phyloP scores from a whole-genome alignment of 2,797 vertebrate species.

The Salarias fasciatus region DNA sequence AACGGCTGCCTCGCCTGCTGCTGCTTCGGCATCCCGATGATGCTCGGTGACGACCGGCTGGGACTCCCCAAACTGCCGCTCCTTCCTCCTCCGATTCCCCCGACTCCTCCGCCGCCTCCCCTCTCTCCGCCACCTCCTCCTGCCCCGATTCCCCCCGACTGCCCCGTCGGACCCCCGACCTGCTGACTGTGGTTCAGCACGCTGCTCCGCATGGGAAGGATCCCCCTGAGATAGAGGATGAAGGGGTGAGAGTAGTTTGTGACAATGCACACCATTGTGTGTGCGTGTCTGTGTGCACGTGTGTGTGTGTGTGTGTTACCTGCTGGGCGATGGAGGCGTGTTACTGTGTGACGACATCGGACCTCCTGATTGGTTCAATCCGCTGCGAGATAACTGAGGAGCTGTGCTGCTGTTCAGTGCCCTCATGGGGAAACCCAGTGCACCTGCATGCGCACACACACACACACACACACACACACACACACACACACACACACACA shows the following conservation, averaged over 20 bases:
- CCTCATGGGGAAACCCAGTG: conserved; percentile 96
- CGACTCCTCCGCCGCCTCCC: conserved; percentile 84
- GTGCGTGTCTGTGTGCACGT: conserved; percentile 12
- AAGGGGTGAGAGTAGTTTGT: no score
- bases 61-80: conserved; percentile 97
- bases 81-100: conserved; percentile 52
- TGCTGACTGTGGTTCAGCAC: conserved; percentile 98
- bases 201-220: conserved; percentile 96
- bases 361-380: conserved; percentile 91
- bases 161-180: conserved; percentile 84
- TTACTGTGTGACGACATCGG: conserved; percentile 93
- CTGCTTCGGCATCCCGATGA: conserved; percentile 99
- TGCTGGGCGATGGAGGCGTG: conserved; percentile 98
- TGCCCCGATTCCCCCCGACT: conserved; percentile 86
- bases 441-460: conserved; percentile 77
- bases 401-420: conserved; percentile 96
- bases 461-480: neutral
- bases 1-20: conserved; percentile 96
- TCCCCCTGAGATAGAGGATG: conserved; percentile 81
- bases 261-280: no score
- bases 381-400: conserved; percentile 91
- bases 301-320: conserved; percentile 78
- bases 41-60: conserved; percentile 96
- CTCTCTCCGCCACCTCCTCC: conserved; percentile 89
- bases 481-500: neutral